phyloP scores from a whole-genome alignment of 2,113 vertebrate genomes.

The Haliaeetus leucogaster region DNA sequence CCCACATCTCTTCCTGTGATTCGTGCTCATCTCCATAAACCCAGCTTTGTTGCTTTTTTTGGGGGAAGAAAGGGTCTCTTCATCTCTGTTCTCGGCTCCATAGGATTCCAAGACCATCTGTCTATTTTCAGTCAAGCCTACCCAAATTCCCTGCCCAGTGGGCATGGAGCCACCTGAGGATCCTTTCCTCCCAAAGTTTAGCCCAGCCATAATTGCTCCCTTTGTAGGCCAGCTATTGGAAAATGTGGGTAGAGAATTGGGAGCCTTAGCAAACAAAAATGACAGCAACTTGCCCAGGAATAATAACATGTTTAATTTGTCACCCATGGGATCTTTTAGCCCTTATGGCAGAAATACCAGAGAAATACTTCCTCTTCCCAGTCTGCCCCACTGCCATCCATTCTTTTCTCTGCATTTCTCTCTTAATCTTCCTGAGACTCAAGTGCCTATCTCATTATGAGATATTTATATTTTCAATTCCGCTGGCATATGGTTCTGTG shows the following conservation, averaged over 20 bases:
- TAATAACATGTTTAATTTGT: neutral
- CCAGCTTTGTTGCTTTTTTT: neutral
- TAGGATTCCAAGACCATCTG: neutral
- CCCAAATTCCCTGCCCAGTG: neutral
- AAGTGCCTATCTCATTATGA: slow-evolving; percentile 9
- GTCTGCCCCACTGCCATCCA: neutral
- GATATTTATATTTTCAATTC: slow-evolving; percentile 32
- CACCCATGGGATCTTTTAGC: neutral
- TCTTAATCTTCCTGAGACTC: slow-evolving; percentile 23
- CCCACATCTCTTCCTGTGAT: neutral
- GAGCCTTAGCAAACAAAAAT: neutral
- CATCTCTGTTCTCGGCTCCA: neutral
- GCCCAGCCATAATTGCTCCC: neutral
- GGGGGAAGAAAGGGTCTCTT: neutral
- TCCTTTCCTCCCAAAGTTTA: neutral
- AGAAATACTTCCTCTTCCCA: neutral
- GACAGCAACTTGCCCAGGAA: neutral
- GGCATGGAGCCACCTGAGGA: neutral
- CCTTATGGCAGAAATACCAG: neutral
- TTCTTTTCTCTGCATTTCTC: neutral
- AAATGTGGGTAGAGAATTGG: neutral
- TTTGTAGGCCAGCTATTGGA: neutral
- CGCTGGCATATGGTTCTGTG: neutral
- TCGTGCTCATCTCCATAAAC: neutral
- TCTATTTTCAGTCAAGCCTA: neutral